phyloP scores from a whole-genome alignment of 2,888 invertebrate species.

The Corbicula japonica region DNA sequence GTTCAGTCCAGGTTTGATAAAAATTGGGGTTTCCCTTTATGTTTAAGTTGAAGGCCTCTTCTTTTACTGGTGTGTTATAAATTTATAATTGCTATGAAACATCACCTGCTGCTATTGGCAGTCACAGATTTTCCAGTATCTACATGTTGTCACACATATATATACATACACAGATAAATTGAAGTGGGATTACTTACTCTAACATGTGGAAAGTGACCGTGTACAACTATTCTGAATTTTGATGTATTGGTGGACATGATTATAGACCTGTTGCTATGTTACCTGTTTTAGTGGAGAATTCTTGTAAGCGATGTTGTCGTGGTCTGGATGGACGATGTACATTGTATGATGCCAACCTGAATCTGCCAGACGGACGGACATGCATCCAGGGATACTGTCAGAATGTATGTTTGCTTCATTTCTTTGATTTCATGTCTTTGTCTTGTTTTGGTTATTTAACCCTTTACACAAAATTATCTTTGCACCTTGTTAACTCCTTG shows the following conservation, averaged over 20 bases:
- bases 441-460: neutral
- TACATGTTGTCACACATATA: neutral
- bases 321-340: conserved; percentile 54
- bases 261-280: neutral
- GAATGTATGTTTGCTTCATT: conserved; percentile 61
- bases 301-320: conserved; percentile 96
- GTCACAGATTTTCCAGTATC: neutral
- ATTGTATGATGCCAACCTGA: conserved; percentile 49
- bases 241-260: neutral
- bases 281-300: conserved; percentile 92
- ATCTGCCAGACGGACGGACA: conserved; percentile 88
- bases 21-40: no score
- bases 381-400: conserved; percentile 98
- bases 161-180: neutral
- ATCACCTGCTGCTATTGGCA: neutral
- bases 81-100: no score
- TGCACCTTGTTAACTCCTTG: no score
- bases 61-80: no score
- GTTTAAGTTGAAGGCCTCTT: no score
- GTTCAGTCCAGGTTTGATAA: no score
- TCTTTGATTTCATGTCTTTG: neutral
- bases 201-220: neutral
- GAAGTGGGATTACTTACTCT: neutral
- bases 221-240: neutral
- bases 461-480: no score